Evolutionary conservation across 2,888 invertebrate species (phyloP).

Genomic region (Tenthredo scrophulariae): DNA sequence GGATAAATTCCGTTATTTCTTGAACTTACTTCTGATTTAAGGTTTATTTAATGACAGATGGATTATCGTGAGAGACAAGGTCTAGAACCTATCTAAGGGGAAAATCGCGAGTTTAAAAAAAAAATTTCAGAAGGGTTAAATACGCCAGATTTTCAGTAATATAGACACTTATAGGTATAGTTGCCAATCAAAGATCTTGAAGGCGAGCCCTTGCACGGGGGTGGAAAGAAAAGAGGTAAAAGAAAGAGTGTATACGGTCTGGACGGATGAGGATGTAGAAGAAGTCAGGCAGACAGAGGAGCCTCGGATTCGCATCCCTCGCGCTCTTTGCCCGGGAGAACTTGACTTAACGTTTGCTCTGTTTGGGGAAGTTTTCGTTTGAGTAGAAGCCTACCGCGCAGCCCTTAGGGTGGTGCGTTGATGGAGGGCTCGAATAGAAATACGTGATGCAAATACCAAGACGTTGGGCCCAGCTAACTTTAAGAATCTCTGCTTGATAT

Average conservation of each 20-base stretch:
- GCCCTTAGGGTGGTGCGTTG: slow-evolving; percentile 49
- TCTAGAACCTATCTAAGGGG: background rate
- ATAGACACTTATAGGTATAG: background rate
- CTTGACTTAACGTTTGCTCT: slow-evolving; percentile 53
- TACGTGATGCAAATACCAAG: slow-evolving; percentile 55
- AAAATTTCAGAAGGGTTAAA: background rate
- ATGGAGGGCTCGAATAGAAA: slow-evolving; percentile 55
- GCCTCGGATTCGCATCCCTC: slow-evolving; percentile 28
- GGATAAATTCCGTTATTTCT: slow-evolving; percentile 48
- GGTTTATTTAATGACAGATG: slow-evolving; percentile 9
- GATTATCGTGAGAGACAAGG: slow-evolving; percentile 2
- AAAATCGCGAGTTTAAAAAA: background rate
- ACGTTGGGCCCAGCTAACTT: slow-evolving; percentile 30
- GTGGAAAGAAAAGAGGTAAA: background rate
- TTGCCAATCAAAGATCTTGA: background rate
- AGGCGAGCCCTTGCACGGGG: background rate
- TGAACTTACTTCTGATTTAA: slow-evolving; percentile 25
- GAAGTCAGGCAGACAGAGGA: slow-evolving; percentile 41
- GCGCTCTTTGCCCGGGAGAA: slow-evolving; percentile 43
- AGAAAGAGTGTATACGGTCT: background rate
- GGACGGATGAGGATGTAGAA: background rate
- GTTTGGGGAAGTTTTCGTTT: slow-evolving; percentile 54
- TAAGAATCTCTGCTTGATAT: slow-evolving; percentile 45
- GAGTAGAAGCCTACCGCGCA: slow-evolving; percentile 52
- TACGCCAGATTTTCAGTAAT: background rate